Base-by-base conservation (phyloP, 1,140 invertebrate species). In the Pachyrhynchus sulphureomaculatus region DNA sequence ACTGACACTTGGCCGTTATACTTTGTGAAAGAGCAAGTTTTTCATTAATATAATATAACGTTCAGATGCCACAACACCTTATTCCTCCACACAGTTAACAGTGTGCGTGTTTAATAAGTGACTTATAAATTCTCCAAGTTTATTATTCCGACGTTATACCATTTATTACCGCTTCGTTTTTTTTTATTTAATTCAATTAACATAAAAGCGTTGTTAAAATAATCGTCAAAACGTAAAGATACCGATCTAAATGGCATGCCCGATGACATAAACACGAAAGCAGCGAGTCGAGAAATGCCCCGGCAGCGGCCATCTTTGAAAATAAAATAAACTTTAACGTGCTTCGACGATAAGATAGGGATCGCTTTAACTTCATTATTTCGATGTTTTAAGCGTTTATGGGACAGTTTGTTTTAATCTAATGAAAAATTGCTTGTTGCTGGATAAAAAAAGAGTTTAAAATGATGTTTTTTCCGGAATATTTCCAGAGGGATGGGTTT, bases 191-290 rank as follows among this genome's bases (percentile, higher is more conserved):
- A 41, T 34, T 59, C 45, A 51, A 59, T 59, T 59, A 59, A 59
- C 57, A 59, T 59, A 59, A 59, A 59, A 59, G 57, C 45, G 45
- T 51, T 59, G 57, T 59, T 59, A 51, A 34, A 32, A 59, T 59
- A 59, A 59, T 59, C 48, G 57, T 51, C 57, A 51, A 58, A 36
- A 49, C 44, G 55, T 49, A 48, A 15, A 47, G 55, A 58, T 58
- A 58, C 20, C 10, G 29, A 58, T 58, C 55, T 58, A 37, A 58
- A 58, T 32, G 44, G 44, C 32, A 12, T 24, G 53, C 53, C 36
- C 26, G 42, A 56, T 37, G 44, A 26, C 44, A 26, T 15, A 26
- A 37, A 56, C 53, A 56, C 39, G 53, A 56, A 56, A 15, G 52
- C 47, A 12, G 41, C 41, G 21, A 37, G 36, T 13, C 12, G 17